phyloP scores from a whole-genome alignment of 2,797 vertebrate species.

The Todus mexicanus region DNA sequence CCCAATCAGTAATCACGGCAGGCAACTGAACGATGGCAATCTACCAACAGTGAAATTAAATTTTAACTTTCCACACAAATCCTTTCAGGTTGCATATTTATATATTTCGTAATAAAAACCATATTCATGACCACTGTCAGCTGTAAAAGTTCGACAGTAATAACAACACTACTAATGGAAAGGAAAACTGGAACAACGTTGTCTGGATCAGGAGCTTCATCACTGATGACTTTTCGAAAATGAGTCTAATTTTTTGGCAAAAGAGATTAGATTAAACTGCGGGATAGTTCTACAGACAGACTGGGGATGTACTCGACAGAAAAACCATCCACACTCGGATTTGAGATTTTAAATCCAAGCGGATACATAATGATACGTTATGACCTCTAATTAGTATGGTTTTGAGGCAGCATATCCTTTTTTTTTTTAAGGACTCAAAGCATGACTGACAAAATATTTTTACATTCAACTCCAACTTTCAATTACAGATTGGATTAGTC shows the following conservation, averaged over 20 bases:
- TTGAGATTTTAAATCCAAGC: background rate
- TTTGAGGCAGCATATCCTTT: background rate
- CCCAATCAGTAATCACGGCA: background rate
- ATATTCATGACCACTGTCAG: slow-evolving; percentile 21
- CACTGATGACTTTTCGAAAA: background rate
- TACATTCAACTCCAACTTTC: slow-evolving; percentile 41
- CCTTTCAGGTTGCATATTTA: slow-evolving; percentile 44
- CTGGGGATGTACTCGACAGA: background rate
- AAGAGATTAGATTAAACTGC: background rate
- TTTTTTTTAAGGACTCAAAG: background rate
- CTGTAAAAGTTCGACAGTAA: background rate
- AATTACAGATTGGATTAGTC: slow-evolving; percentile 27
- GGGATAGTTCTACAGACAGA: background rate
- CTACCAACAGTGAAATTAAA: slow-evolving; percentile 45
- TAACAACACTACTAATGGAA: slow-evolving; percentile 19
- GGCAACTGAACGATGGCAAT: slow-evolving; percentile 31
- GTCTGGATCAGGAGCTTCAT: background rate
- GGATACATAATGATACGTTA: background rate
- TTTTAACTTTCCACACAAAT: slow-evolving; percentile 46
- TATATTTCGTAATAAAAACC: slow-evolving; percentile 48
- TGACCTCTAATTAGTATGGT: background rate
- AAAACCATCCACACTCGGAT: background rate
- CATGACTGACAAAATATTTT: slow-evolving; percentile 17
- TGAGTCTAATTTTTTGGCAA: background rate
- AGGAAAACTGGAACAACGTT: slow-evolving; percentile 16